Evolutionary conservation across 2,888 invertebrate species (phyloP), one percentile per base, ranked within the genome.

Genomic region (Euspilapteryx auroguttella): DNA sequence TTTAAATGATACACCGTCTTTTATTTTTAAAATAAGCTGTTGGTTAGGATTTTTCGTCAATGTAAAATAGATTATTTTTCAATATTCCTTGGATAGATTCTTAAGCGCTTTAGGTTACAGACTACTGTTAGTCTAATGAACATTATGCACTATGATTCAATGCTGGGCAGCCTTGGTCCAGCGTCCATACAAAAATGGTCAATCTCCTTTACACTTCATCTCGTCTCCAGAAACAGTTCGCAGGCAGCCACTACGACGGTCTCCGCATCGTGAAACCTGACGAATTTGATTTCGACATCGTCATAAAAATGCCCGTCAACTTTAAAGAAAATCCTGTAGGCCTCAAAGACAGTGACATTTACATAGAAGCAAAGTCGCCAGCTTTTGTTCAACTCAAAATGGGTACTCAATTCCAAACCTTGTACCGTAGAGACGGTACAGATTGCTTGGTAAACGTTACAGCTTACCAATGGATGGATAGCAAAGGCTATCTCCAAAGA

Each of bases 231-330:
- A 45, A 45, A n/a, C 69, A 69, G 39, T 80, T 66, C 37, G 79
- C 79, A 1, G 83, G 83, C 8, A 82, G 82, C 38, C 82, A 65
- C 38, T 83, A 65, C 34, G 83, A 83, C 43, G 55, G 65, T 7
- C 51, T 82, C 2, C 78, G 79, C 34, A 75, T 82, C 1, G 68
- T 69, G 9, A 68, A 73, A 33, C 80, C 81, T 0, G 69, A 79
- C 29, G 83, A 83, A 40, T 83, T 76, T 34, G 83, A 83, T 38
- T 56, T 83, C 39, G 79, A 82, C 39, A 53, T 82, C 3, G 55
- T 80, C 1, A 64, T 83, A 10, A 50, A 55, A 9, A 40, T 83
- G 8, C 79, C 81, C 0, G 37, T 78, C 0, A 54, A 58, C 32
- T 41, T 59, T 7, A 39, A 47, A 2, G 32, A 29, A 7, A 34